Base-by-base conservation (phyloP, 1,140 invertebrate species). In the Drosophila lini region DNA sequence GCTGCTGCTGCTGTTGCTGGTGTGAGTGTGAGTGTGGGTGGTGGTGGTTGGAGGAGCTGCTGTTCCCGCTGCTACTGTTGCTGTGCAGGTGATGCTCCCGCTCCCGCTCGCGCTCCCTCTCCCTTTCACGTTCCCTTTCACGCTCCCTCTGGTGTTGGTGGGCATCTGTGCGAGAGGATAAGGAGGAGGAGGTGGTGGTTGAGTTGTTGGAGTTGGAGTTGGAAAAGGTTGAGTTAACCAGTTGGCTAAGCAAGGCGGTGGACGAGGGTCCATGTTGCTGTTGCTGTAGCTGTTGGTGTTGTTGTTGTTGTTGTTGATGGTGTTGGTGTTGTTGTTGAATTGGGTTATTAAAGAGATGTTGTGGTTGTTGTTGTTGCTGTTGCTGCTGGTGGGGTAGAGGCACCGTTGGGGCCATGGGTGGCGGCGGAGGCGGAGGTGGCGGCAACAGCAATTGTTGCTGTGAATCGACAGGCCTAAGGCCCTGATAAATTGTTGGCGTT, bases 241-340 rank as follows among this genome's bases (percentile, higher is more conserved):
- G 82, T 90, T 92, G 91, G 78, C 91, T 92, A 53, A 92, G 83
- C 75, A 92, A 62, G 52, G 90, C 77, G 32, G 91, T 92, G 78
- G 91, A 91, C 73, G 91, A 92, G 19, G 91, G 91, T 85, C 85
- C 83, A 83, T 81, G 91, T 56, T 88, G 89, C 40, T 75, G 85
- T 13, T 81, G 80, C 5, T 77, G 80, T 10, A 64, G 67, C 3
- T 80, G 63, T 50, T 80, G 82, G 22, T 81, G 64, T 93, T 94
- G 93, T 93, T 95, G 93, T 91, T 94, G 62, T 83, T 94, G 91
- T 93, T 94, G 92, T 93, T 94, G 80, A 90, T 92, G 62, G 81
- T 94, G 91, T 93, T 94, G 92, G 93, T 94, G 85, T 91, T 93
- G 93, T 93, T 95, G 84, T 93, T 94, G 78, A 45, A 25, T 3